A percentile compares a stretch with the other conserved stretches of the same genome.
These are phyloP conservation scores for Spongilla lacustris DNA, from an alignment of 37 sponge, comb jelly and placozoan species.

Conservation along the genomic window DNA sequence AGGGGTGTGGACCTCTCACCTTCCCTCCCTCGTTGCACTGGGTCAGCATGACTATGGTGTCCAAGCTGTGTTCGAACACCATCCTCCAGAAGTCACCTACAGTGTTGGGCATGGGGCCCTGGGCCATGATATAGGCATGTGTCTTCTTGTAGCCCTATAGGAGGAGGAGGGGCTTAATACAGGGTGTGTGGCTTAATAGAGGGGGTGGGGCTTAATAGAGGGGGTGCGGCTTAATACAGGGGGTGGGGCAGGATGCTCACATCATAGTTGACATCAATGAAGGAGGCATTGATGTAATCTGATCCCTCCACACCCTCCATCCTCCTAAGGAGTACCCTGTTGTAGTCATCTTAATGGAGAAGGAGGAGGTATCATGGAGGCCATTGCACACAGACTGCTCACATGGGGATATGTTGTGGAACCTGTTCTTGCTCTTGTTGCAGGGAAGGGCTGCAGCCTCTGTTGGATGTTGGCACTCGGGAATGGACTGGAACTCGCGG, in stretches of 20 bases:
- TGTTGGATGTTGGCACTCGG: background rate
- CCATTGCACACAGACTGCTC: background rate
- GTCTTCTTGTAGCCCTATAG: constrained; percentile 17
- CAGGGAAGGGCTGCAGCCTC: constrained; percentile 34
- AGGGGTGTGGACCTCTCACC: background rate
- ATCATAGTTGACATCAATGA: constrained; percentile 30
- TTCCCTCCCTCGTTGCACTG: constrained; percentile 2
- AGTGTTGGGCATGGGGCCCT: constrained; percentile 27
- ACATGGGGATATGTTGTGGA: constrained; percentile 58
- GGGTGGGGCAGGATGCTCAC: background rate
- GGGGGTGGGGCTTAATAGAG: too few relatives aligned
- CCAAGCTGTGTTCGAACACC: constrained; percentile 28
- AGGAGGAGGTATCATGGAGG: background rate
- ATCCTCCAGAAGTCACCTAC: constrained; percentile 61
- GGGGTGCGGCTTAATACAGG: too few relatives aligned
- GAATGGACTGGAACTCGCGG: constrained; percentile 60
- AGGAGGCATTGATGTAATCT: constrained; percentile 39
- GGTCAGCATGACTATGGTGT: constrained; percentile 15
- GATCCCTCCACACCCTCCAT: constrained; percentile 1
- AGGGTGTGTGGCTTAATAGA: too few relatives aligned
- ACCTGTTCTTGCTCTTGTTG: constrained; percentile 60
- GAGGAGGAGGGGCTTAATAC: too few relatives aligned
- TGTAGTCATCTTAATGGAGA: constrained; percentile 5
- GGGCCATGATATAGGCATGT: constrained; percentile 14
- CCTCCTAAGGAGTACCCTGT: background rate